A percentile compares a stretch with the other conserved stretches of the same genome.
Conservation (phyloP, 2,113 vertebrate species). For the Rhinoptilus africanus region DNA sequence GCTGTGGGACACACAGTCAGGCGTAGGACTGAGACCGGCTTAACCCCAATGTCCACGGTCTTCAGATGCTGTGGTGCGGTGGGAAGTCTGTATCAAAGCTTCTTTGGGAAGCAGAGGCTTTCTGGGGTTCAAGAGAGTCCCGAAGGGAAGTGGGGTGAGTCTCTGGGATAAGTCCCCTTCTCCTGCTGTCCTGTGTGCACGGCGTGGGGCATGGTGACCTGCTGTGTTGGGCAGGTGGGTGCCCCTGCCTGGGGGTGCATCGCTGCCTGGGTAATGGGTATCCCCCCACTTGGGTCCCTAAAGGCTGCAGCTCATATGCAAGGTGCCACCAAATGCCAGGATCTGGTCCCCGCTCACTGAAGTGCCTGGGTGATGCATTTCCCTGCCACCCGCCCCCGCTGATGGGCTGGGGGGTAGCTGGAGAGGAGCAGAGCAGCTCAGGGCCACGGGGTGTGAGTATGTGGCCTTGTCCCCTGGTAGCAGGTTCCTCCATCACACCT, state of each 20-base stretch:
- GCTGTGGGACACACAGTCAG: background rate
- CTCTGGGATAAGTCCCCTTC: background rate
- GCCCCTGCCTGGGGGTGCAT: background rate
- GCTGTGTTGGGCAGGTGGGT: background rate
- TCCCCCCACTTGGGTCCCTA: background rate
- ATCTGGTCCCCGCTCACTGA: background rate
- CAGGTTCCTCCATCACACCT: background rate
- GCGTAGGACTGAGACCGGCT: background rate
- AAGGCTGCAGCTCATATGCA: background rate
- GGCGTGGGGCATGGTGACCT: fast-evolving
- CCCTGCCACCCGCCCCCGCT: fast-evolving
- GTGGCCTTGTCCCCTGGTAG: background rate
- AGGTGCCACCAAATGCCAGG: background rate
- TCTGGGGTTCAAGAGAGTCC: background rate
- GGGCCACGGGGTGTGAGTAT: background rate
- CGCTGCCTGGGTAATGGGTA: background rate
- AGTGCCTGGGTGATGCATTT: background rate
- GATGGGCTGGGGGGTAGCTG: background rate
- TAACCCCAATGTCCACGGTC: fast-evolving
- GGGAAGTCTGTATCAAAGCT: background rate
- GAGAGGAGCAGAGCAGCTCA: background rate
- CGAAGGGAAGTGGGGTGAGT: background rate
- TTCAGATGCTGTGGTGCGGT: background rate
- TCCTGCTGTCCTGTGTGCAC: background rate
- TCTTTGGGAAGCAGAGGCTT: background rate